A percentile compares a stretch with the other conserved stretches of the same genome.
These are phyloP conservation scores for Acholoe squamosa DNA, from an alignment of 2,888 invertebrate species.

Conservation along the genomic window DNA sequence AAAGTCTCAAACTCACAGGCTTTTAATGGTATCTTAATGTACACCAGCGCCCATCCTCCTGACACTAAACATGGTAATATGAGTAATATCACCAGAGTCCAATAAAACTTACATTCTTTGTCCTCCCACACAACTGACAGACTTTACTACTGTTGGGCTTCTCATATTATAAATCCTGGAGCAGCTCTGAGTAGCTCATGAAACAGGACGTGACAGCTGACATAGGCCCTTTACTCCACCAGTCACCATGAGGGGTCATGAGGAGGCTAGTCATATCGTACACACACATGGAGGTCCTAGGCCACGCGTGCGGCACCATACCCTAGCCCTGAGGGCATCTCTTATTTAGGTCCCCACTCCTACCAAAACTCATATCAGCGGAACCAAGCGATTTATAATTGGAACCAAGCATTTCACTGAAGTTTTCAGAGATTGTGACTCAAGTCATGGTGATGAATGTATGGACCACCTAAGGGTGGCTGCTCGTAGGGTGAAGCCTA, in stretches of 20 bases:
- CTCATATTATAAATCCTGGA: neutral
- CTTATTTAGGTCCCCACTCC: too few species aligned
- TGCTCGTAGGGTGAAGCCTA: neutral
- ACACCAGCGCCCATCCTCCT: too few species aligned
- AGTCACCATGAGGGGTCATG: neutral
- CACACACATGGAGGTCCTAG: too few species aligned
- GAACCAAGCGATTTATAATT: conserved; percentile 11
- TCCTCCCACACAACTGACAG: neutral
- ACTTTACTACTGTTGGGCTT: neutral
- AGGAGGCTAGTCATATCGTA: neutral
- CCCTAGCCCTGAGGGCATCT: too few species aligned
- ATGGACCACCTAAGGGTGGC: neutral
- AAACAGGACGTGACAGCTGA: conserved; percentile 17
- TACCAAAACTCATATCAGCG: neutral
- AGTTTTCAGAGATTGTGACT: too few species aligned
- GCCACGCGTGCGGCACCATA: too few species aligned
- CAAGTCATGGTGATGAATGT: neutral
- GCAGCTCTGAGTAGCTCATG: neutral
- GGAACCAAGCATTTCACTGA: too few species aligned
- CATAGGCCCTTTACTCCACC: neutral
- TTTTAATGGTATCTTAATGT: too few species aligned
- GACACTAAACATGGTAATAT: too few species aligned
- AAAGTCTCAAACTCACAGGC: too few species aligned
- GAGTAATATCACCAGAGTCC: too few species aligned
- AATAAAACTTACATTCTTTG: too few species aligned